Conservation (phyloP, 2,797 vertebrate genomes). For the Spinus pinus region DNA sequence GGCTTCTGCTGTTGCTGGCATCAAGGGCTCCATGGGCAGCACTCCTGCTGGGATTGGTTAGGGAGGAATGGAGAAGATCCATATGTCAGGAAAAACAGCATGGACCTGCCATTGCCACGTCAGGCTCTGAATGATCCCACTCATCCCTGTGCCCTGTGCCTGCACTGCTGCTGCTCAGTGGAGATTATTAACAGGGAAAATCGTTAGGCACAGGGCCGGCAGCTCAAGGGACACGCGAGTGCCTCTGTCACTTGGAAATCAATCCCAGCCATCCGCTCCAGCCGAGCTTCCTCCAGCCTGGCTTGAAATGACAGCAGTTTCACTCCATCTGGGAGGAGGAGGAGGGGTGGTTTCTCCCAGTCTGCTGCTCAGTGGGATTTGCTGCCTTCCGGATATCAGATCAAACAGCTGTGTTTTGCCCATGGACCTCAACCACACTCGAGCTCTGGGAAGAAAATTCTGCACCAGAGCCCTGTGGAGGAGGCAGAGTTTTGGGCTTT, state of each 20-base stretch:
- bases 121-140: background rate
- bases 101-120: background rate
- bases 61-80: background rate
- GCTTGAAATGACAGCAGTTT: background rate
- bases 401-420: background rate
- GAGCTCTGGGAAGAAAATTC: background rate
- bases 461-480: background rate
- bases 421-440: fast-evolving
- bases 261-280: background rate
- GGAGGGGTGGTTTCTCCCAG: background rate
- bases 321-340: background rate
- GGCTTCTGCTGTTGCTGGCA: background rate
- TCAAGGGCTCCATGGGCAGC: fast-evolving
- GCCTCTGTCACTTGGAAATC: constrained; percentile 33
- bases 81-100: background rate
- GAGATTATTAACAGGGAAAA: constrained; percentile 34
- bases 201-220: background rate
- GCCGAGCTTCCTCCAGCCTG: background rate
- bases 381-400: background rate
- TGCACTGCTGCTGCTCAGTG: background rate
- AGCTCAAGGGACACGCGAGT: background rate
- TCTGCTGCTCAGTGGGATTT: background rate
- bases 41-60: background rate
- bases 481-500: background rate
- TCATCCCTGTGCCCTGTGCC: background rate